Conservation (phyloP, 2,888 invertebrate genomes). For the Panzeria rudis region DNA sequence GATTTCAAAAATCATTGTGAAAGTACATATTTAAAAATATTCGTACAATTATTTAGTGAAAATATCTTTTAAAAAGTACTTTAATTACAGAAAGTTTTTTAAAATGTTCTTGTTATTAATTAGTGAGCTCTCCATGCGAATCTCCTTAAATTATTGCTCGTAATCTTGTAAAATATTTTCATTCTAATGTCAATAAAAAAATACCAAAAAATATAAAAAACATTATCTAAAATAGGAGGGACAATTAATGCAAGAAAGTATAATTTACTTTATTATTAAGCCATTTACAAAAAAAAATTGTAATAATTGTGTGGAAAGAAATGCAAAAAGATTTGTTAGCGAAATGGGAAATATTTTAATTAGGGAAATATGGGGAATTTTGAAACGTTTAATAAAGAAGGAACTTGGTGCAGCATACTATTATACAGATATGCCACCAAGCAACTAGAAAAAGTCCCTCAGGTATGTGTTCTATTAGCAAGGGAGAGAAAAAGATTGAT, state of each 20-base stretch:
- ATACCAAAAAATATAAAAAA: constrained; percentile 53
- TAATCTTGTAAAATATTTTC: neutral
- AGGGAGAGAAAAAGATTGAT: constrained; percentile 88
- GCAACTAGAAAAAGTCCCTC: constrained; percentile 78
- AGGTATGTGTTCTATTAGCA: constrained; percentile 85
- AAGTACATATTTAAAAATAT: too few species aligned
- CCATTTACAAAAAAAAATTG: constrained; percentile 36
- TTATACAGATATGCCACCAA: neutral
- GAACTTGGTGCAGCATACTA: constrained; percentile 16
- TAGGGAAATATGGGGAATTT: constrained; percentile 66
- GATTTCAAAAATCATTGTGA: too few species aligned
- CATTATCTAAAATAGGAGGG: constrained; percentile 67
- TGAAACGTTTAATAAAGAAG: constrained; percentile 47
- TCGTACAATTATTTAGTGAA: too few species aligned
- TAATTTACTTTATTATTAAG: constrained; percentile 64
- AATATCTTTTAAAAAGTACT: too few species aligned
- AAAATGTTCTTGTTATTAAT: too few species aligned
- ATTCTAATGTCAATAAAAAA: constrained; percentile 55
- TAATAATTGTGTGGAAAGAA: constrained; percentile 27
- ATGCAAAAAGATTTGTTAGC: constrained; percentile 1
- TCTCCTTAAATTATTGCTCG: neutral
- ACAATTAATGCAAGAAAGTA: constrained; percentile 71
- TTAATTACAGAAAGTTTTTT: too few species aligned
- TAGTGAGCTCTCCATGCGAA: too few species aligned
- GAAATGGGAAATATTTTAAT: constrained; percentile 29